phyloP scores from a whole-genome alignment of 2,888 invertebrate genomes.

The Dioctria linearis region DNA sequence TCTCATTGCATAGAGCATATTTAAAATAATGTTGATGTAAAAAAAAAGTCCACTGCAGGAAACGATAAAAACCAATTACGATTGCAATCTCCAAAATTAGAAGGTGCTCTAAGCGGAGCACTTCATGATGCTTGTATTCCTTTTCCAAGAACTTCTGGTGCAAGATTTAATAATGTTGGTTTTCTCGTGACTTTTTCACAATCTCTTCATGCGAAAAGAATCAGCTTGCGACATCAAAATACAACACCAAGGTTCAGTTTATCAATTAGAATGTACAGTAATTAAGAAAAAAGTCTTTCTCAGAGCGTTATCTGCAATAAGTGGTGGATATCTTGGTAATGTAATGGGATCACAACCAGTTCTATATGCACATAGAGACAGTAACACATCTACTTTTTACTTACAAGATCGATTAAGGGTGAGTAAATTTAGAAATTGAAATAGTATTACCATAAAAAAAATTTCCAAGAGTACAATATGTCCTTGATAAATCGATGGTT shows the following conservation, averaged over 20 bases:
- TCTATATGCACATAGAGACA: constrained; percentile 69
- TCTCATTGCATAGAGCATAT: constrained; percentile 33
- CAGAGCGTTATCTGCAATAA: constrained; percentile 82
- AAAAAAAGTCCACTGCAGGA: constrained; percentile 63
- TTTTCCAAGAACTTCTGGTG: constrained; percentile 94
- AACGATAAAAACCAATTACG: constrained; percentile 68
- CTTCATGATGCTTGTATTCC: constrained; percentile 86
- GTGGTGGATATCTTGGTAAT: constrained; percentile 71
- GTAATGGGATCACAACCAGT: constrained; percentile 69
- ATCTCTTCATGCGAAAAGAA: constrained; percentile 78
- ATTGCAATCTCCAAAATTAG: constrained; percentile 69
- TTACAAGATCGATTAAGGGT: constrained; percentile 78
- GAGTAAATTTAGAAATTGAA: neutral
- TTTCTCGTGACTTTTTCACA: constrained; percentile 89
- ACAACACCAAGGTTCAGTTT: constrained; percentile 77
- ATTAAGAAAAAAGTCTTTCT: neutral
- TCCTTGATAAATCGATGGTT: neutral
- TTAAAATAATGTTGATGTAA: neutral
- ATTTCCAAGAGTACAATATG: too few species aligned
- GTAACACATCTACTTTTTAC: constrained; percentile 82
- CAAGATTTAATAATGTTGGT: constrained; percentile 91
- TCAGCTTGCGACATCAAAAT: constrained; percentile 81
- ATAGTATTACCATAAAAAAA: too few species aligned
- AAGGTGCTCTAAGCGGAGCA: constrained; percentile 69
- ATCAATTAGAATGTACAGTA: neutral